A percentile compares a stretch with the other conserved stretches of the same genome.
These are phyloP conservation scores for Ammodytes marinus DNA, from an alignment of 2,113 vertebrate genomes.

Conservation along the genomic window DNA sequence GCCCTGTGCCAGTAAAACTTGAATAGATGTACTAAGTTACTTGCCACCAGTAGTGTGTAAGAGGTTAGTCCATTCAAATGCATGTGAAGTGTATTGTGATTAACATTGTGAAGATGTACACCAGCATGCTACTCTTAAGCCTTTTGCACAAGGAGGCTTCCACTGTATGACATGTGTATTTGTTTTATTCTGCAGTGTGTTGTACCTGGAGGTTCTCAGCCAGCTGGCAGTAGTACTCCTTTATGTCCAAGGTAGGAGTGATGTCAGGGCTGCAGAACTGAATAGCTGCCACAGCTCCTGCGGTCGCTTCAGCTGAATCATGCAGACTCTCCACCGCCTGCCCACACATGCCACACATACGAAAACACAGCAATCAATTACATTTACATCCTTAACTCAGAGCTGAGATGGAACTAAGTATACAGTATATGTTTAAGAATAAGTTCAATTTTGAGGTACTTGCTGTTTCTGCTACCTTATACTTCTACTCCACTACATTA, in stretches of 20 bases:
- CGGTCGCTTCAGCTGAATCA: conserved; percentile 58
- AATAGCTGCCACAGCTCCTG: conserved; percentile 52
- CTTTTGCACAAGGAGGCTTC: conserved; percentile 5
- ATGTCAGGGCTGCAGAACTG: conserved; percentile 81
- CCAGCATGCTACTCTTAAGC: conserved; percentile 18
- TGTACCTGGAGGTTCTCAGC: conserved; percentile 81
- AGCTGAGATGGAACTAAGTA: background rate
- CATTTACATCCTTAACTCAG: background rate
- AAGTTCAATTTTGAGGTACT: background rate
- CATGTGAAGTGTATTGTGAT: background rate
- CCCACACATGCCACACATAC: conserved; percentile 13
- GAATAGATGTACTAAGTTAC: background rate
- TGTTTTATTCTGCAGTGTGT: conserved; percentile 42
- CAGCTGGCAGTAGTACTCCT: conserved; percentile 81
- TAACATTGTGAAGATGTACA: background rate
- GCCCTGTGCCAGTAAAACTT: background rate
- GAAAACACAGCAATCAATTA: conserved; percentile 14
- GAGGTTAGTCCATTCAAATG: background rate
- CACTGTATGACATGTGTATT: conserved; percentile 45
- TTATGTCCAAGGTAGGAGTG: conserved; percentile 72
- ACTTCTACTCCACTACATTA: too few relatives aligned
- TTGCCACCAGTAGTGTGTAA: background rate
- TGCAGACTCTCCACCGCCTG: conserved; percentile 74
- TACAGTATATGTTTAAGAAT: background rate
- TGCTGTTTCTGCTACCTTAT: background rate